Evolutionary conservation across 2,113 vertebrate genomes (phyloP).

Genomic region (Mohoua ochrocephala): DNA sequence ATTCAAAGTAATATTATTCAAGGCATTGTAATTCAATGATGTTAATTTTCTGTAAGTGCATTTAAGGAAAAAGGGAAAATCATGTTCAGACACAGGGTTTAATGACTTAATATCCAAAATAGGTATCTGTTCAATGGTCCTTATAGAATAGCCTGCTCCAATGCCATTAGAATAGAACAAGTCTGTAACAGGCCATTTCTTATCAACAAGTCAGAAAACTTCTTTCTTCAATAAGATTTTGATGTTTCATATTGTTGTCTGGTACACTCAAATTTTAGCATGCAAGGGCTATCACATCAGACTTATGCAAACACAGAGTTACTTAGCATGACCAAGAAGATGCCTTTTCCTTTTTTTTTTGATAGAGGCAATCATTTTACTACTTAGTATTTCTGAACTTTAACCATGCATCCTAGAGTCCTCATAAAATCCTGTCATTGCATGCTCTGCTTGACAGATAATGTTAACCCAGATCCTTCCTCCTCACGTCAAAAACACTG

Average conservation of each 20-base stretch:
- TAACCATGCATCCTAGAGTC: neutral
- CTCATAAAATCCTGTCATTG: neutral
- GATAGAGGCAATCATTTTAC: neutral
- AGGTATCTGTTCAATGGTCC: neutral
- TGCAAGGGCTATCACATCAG: neutral
- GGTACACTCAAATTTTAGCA: neutral
- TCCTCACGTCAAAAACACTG: neutral
- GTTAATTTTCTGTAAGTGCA: neutral
- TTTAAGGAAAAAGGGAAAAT: neutral
- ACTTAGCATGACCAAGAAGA: neutral
- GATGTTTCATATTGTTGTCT: neutral
- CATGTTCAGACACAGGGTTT: neutral
- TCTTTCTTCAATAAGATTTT: neutral
- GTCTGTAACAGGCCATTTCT: neutral
- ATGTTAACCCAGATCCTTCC: neutral
- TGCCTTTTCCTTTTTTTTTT: neutral
- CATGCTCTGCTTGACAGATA: neutral
- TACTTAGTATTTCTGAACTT: neutral
- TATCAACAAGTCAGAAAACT: neutral
- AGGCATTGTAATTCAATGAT: slow-evolving; percentile 13
- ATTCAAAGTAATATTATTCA: slow-evolving; percentile 16
- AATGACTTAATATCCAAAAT: slow-evolving; percentile 6
- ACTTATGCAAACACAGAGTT: neutral
- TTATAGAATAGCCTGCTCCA: neutral
- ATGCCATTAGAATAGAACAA: neutral